Evolutionary conservation across 2,797 vertebrate genomes (phyloP).

Genomic region (Myripristis jacobus): DNA sequence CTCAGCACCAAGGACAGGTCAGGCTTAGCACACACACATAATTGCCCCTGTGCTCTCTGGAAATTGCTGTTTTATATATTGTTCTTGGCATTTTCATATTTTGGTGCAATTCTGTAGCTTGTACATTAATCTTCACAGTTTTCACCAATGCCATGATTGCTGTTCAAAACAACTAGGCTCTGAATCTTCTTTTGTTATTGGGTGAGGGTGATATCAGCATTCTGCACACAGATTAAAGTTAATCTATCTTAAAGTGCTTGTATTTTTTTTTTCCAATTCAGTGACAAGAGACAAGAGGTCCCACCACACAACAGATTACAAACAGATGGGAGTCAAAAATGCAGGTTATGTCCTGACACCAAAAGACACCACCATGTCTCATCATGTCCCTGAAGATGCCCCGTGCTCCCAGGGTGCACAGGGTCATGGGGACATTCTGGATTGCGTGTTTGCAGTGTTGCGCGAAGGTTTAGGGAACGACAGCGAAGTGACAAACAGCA

Average conservation of each 20-base stretch:
- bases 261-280: not conserved
- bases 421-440: conserved; percentile 20
- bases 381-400: not conserved
- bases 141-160: not conserved
- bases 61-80: not conserved
- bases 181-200: not conserved
- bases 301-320: not conserved
- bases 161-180: not conserved
- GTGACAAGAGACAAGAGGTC: conserved; percentile 1
- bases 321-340: not conserved
- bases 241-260: not conserved
- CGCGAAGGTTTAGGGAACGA: conserved; percentile 40
- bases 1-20: conserved; percentile 65
- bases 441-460: conserved; percentile 64
- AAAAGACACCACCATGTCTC: not conserved
- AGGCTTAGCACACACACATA: too few species aligned
- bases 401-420: conserved; percentile 45
- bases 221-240: too few species aligned
- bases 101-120: not conserved
- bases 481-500: conserved; percentile 37
- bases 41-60: not conserved
- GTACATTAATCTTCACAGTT: not conserved
- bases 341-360: not conserved
- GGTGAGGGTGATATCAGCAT: not conserved
- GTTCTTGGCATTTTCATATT: not conserved